These are phyloP conservation scores for Orthosia incerta DNA, from an alignment of 2,888 invertebrate genomes.

Conservation along the genomic window DNA sequence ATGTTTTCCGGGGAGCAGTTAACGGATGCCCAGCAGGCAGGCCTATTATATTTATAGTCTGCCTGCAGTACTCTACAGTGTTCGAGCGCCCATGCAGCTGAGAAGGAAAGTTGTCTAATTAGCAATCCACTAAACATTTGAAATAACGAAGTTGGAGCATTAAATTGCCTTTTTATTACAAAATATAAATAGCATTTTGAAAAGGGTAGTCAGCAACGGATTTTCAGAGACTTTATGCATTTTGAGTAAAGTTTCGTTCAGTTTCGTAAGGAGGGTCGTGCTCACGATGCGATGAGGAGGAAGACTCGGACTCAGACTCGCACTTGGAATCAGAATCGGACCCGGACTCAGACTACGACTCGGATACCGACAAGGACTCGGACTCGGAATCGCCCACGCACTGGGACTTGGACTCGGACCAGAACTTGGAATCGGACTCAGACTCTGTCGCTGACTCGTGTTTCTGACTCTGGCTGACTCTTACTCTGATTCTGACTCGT, in stretches of 20 bases:
- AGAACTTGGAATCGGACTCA: too few species aligned
- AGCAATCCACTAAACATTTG: conserved; percentile 79
- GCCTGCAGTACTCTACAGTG: conserved; percentile 69
- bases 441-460: too few species aligned
- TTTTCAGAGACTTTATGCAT: conserved; percentile 29
- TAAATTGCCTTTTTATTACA: conserved; percentile 71
- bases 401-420: too few species aligned
- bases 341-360: too few species aligned
- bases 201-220: conserved; percentile 13
- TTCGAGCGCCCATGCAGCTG: conserved; percentile 74
- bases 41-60: conserved; percentile 38
- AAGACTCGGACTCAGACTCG: too few species aligned
- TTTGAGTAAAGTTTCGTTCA: conserved; percentile 12
- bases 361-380: too few species aligned
- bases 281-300: too few species aligned
- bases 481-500: too few species aligned
- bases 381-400: too few species aligned
- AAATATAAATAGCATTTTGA: conserved; percentile 33
- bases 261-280: too few species aligned
- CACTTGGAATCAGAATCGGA: too few species aligned
- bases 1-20: conserved; percentile 46
- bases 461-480: too few species aligned
- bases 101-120: conserved; percentile 85
- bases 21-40: conserved; percentile 19
- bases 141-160: conserved; percentile 70